Evolutionary conservation across 1,140 invertebrate species (phyloP).

Genomic region (Eulimnadia texana): DNA sequence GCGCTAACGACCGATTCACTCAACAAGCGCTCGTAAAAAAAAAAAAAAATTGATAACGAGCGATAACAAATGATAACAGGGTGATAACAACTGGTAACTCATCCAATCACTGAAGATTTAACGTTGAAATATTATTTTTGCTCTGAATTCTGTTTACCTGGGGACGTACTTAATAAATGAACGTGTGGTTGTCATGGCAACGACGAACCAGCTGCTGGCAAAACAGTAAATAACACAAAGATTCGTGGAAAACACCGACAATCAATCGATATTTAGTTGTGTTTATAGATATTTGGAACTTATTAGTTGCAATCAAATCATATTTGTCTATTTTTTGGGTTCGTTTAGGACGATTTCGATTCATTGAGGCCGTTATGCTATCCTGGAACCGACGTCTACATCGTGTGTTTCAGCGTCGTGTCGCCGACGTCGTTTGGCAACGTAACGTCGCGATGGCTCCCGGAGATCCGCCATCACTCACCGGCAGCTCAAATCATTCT

Average conservation of each 20-base stretch:
- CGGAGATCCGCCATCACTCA: constrained; percentile 56
- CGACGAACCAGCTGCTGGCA: neutral
- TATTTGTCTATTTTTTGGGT: neutral
- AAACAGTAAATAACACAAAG: too few relatives aligned
- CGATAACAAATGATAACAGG: too few relatives aligned
- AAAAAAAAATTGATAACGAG: too few relatives aligned
- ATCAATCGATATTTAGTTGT: neutral
- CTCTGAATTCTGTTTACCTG: too few relatives aligned
- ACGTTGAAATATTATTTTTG: too few relatives aligned
- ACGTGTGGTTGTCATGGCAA: neutral
- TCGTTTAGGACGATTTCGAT: constrained; percentile 56
- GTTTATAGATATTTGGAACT: neutral
- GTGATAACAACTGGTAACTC: too few relatives aligned
- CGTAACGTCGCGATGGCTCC: constrained; percentile 67
- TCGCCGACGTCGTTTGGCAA: constrained; percentile 77
- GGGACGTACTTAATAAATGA: neutral
- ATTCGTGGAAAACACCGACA: too few relatives aligned
- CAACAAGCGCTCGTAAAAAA: too few relatives aligned
- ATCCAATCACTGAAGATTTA: too few relatives aligned
- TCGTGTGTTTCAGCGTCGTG: constrained; percentile 85
- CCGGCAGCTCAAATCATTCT: constrained; percentile 61
- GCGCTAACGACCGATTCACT: too few relatives aligned
- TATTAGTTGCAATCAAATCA: neutral
- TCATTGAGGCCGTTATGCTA: constrained; percentile 62
- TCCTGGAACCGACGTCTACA: constrained; percentile 77